Base-by-base conservation (phyloP, 2,888 invertebrate genomes). In the Hofmannophila pseudospretella region DNA sequence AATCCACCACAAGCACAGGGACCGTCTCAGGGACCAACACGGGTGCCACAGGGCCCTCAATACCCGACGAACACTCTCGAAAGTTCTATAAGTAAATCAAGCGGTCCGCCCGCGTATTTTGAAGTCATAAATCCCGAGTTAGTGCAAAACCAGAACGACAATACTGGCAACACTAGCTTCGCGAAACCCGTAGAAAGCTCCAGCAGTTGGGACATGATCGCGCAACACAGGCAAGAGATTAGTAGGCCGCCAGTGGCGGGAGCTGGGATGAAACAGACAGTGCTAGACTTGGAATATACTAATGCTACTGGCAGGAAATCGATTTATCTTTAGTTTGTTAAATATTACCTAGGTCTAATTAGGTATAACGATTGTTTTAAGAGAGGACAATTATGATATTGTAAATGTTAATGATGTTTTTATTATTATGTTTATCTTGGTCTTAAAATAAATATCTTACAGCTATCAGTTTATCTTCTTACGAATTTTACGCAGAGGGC, bases 121-220 rank as follows among this genome's bases (percentile, higher is more conserved):
- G 63, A 67, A 22, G 33, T 38, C 0, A 34, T 46, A 2, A 36
- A 30, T 3, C 39, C 47, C 9, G 55, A 51, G 13, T 45, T 48
- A 4, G 49, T 41, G 1, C 54, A 53, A 8, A 71, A 63, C n/a
- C 43, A 47, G 5, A 54, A 36, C 7, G 73, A 76, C 22, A 52
- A 47, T 4, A 64, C 60, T 4, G 67, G 69, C 2, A 79, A 85
- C 34, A 73, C 73, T 0, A 73, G 53, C 20, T 84, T 72, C 34
- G 53, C 59, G 3, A 74, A 76, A 37, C 72, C 74, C 0, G 53
- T 65, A 14, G 70, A 69, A 3, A 54, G 38, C 3, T 46, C 54
- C 3, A 74, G 72, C 37, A 88, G 82, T 36, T 89, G 89, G 89
- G 86, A 89, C 25, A 66, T 89, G 42, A 77, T 90, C 43, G 76